Conservation (phyloP, 2,113 vertebrate genomes). For the Indri indri region DNA sequence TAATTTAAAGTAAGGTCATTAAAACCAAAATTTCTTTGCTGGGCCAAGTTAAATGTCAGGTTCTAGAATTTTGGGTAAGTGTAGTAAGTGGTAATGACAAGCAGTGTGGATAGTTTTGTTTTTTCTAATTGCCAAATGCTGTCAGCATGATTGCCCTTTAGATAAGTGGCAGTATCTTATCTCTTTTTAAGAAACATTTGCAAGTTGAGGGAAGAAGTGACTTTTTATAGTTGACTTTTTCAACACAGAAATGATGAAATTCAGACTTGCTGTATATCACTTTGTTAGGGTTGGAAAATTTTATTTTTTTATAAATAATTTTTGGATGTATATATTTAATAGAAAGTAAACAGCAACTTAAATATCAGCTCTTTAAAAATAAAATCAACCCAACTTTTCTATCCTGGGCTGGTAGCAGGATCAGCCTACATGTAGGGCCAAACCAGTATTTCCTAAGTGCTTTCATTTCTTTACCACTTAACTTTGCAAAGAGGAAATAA, state of each 20-base stretch:
- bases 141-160: constrained; percentile 36
- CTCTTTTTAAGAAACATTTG: constrained; percentile 10
- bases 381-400: not conserved
- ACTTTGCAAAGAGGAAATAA: not conserved
- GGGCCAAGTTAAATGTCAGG: constrained; percentile 39
- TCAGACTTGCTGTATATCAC: constrained; percentile 37
- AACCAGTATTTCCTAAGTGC: not conserved
- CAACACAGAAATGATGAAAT: constrained; percentile 17
- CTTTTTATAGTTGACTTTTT: constrained; percentile 51
- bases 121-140: constrained; percentile 43
- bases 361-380: not conserved
- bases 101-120: not conserved
- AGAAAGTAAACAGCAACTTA: constrained; percentile 33
- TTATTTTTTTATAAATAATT: constrained; percentile 45
- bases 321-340: constrained; percentile 26
- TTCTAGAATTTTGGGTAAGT: constrained; percentile 6
- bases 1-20: constrained; percentile 7
- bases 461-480: not conserved
- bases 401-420: not conserved
- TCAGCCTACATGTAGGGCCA: not conserved
- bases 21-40: not conserved
- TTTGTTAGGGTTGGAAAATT: constrained; percentile 6
- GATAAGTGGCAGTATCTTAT: not conserved
- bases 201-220: not conserved
- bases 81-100: not conserved